Evolutionary conservation across 2,888 invertebrate genomes (phyloP).

Genomic region (Megaustenia siamemsis): DNA sequence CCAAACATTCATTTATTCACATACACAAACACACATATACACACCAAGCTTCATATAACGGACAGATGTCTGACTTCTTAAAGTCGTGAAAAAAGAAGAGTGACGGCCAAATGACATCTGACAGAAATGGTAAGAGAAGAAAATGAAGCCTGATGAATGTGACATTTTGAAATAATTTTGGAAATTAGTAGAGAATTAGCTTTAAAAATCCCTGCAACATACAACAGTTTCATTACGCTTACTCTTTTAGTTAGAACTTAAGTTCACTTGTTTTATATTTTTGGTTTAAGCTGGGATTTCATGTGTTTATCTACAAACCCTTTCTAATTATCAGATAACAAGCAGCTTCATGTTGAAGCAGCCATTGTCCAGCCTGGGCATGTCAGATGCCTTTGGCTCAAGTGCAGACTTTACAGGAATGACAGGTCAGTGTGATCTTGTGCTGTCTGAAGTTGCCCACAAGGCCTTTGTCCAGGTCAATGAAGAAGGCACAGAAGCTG

Average conservation of each 20-base stretch:
- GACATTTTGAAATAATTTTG: too few relatives aligned
- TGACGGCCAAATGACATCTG: too few relatives aligned
- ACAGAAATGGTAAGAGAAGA: too few relatives aligned
- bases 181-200: too few relatives aligned
- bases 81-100: too few relatives aligned
- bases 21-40: too few relatives aligned
- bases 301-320: not conserved
- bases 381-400: conserved; percentile 68
- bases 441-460: conserved; percentile 73
- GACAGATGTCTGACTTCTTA: too few relatives aligned
- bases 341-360: conserved; percentile 61
- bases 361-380: conserved; percentile 66
- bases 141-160: too few relatives aligned
- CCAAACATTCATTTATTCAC: too few relatives aligned
- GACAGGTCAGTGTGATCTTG: conserved; percentile 66
- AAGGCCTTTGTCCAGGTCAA: conserved; percentile 78
- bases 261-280: not conserved
- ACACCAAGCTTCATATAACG: too few relatives aligned
- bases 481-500: conserved; percentile 78
- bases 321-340: conserved; percentile 60
- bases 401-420: conserved; percentile 73
- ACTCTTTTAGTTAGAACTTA: not conserved
- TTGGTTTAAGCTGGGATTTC: not conserved
- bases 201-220: too few relatives aligned
- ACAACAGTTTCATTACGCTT: too few relatives aligned